Percentiles rank a stretch among this genome's conserved stretches.
phyloP scores from a whole-genome alignment of 1,140 invertebrate genomes.

The Pogonomyrmex barbatus region DNA sequence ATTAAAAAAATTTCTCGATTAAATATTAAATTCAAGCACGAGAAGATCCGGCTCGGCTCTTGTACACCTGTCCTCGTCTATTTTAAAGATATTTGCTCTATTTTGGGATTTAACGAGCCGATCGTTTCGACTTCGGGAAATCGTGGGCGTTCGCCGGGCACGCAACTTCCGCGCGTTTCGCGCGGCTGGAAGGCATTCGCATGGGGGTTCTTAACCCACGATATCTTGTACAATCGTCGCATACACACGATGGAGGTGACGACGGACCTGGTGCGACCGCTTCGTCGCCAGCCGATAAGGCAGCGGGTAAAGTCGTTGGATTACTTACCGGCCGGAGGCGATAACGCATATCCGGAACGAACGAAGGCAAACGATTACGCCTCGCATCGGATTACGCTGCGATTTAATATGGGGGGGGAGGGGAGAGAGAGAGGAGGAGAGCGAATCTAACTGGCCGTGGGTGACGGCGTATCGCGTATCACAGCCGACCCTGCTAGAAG shows the following conservation, averaged over 20 bases:
- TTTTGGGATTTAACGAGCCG: neutral
- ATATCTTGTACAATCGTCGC: conserved; percentile 77
- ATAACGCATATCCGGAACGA: conserved; percentile 53
- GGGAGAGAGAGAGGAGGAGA: neutral
- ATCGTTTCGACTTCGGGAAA: neutral
- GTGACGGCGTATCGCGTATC: conserved; percentile 19
- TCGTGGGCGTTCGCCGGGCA: neutral
- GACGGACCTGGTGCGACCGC: conserved; percentile 65
- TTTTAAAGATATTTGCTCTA: neutral
- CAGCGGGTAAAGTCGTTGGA: conserved; percentile 73
- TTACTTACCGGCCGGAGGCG: conserved; percentile 65
- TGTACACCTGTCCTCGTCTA: no score
- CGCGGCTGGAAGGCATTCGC: neutral
- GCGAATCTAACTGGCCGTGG: conserved; percentile 7
- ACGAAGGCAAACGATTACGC: conserved; percentile 53
- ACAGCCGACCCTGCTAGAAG: neutral
- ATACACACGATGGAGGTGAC: conserved; percentile 64
- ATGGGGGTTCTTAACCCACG: conserved; percentile 76
- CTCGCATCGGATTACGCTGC: conserved; percentile 41
- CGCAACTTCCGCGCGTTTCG: neutral
- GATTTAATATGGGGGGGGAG: conserved; percentile 41
- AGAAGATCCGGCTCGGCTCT: no score
- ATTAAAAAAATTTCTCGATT: no score
- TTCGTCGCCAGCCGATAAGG: conserved; percentile 79
- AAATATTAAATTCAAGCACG: no score